Evolutionary conservation across 2,888 invertebrate species (phyloP).

Genomic region (Drosophila cracens): DNA sequence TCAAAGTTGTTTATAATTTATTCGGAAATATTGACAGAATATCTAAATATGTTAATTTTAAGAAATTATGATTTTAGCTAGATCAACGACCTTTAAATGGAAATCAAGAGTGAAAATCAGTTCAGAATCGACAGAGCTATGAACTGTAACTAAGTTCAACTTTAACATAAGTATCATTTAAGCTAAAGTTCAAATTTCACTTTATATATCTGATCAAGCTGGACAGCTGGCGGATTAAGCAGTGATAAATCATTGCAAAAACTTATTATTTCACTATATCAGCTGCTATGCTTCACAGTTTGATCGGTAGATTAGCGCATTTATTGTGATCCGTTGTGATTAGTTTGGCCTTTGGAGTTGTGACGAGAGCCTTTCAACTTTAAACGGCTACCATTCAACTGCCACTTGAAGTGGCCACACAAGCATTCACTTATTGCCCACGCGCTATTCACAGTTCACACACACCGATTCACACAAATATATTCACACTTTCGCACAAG

Average conservation of each 20-base stretch:
- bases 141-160: neutral
- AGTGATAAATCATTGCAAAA: neutral
- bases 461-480: conserved; percentile 14
- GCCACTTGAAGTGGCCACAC: conserved; percentile 52
- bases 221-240: neutral
- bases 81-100: neutral
- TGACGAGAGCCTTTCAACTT: conserved; percentile 46
- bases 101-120: neutral
- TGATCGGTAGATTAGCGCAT: conserved; percentile 38
- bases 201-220: neutral
- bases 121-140: neutral
- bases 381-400: conserved; percentile 40
- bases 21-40: neutral
- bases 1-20: neutral
- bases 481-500: conserved; percentile 25
- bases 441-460: conserved; percentile 25
- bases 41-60: neutral
- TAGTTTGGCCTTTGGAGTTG: conserved; percentile 39
- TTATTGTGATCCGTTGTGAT: conserved; percentile 26
- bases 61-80: neutral
- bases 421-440: conserved; percentile 55
- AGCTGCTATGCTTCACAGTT: neutral
- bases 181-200: neutral
- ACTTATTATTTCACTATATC: neutral
- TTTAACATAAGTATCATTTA: neutral